Evolutionary conservation across 2,797 vertebrate genomes (phyloP).

Genomic region (Taenioides sp.): DNA sequence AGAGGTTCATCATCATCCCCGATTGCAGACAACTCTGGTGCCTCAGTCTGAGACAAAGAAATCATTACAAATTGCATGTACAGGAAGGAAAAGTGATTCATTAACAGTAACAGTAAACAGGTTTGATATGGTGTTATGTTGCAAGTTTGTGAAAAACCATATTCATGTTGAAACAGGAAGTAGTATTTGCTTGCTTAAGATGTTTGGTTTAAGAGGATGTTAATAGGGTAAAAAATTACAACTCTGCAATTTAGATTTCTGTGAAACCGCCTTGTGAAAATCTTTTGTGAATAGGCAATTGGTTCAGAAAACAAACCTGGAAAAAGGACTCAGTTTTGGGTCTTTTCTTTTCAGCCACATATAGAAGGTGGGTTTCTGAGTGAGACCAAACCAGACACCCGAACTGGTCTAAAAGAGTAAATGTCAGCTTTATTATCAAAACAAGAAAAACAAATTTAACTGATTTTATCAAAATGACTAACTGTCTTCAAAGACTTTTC

Average conservation of each 20-base stretch:
- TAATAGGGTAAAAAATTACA: background rate
- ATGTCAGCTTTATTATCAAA: slow-evolving; percentile 17
- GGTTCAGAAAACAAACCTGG: slow-evolving; percentile 67
- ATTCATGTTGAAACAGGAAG: background rate
- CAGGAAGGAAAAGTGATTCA: background rate
- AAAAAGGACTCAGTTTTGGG: slow-evolving; percentile 93
- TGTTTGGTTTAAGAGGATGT: background rate
- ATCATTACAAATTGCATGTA: background rate
- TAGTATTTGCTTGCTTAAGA: background rate
- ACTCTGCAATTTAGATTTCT: no score
- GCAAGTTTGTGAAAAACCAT: no score
- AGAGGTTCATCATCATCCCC: slow-evolving; percentile 75
- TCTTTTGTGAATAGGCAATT: background rate
- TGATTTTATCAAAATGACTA: slow-evolving; percentile 40
- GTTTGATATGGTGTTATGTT: background rate
- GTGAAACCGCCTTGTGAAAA: background rate
- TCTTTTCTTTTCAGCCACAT: slow-evolving; percentile 94
- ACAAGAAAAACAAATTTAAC: no score
- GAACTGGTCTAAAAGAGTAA: slow-evolving; percentile 85
- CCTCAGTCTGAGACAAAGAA: slow-evolving; percentile 68
- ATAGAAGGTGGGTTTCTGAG: slow-evolving; percentile 95
- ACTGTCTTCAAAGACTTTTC: slow-evolving; percentile 92
- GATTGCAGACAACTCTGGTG: slow-evolving; percentile 69
- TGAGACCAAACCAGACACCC: slow-evolving; percentile 96
- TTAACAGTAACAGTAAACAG: background rate